A percentile compares a stretch with the other conserved stretches of the same genome.
Evolutionary conservation across 2,113 vertebrate species (phyloP).

Genomic region (Clarias magur): DNA sequence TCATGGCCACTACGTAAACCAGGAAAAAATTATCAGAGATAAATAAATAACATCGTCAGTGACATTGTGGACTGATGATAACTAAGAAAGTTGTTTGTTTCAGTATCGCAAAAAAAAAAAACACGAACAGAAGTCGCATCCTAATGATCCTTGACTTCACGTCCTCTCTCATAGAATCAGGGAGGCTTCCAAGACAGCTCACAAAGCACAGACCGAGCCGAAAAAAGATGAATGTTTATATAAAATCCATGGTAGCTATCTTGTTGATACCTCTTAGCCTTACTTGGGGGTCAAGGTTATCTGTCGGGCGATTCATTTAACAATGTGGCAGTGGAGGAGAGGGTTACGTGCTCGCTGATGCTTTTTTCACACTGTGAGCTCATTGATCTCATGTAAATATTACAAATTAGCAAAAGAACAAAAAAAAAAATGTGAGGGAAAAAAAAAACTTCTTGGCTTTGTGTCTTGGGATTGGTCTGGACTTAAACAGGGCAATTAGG

Average conservation of each 20-base stretch:
- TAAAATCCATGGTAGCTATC: not conserved
- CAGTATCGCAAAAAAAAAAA: not conserved
- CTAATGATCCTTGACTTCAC: not conserved
- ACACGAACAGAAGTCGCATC: not conserved
- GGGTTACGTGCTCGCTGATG: not conserved
- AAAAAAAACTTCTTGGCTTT: too few relatives aligned
- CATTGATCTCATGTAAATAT: not conserved
- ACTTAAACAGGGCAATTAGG: too few relatives aligned
- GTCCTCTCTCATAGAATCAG: not conserved
- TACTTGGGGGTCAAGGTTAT: not conserved
- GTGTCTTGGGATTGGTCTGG: too few relatives aligned
- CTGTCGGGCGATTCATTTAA: not conserved
- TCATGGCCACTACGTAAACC: not conserved
- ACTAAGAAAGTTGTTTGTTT: not conserved
- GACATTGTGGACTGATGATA: not conserved
- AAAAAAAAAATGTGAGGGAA: not conserved
- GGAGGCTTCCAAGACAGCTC: not conserved
- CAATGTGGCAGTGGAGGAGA: not conserved
- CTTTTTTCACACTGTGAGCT: not conserved
- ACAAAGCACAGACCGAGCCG: not conserved
- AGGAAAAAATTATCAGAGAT: not conserved
- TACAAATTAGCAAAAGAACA: not conserved
- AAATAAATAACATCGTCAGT: not conserved
- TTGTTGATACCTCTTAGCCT: not conserved
- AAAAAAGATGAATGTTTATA: conserved; percentile 10